Evolutionary conservation across 2,888 invertebrate species (phyloP).

Genomic region (Protodeltote pygarga): DNA sequence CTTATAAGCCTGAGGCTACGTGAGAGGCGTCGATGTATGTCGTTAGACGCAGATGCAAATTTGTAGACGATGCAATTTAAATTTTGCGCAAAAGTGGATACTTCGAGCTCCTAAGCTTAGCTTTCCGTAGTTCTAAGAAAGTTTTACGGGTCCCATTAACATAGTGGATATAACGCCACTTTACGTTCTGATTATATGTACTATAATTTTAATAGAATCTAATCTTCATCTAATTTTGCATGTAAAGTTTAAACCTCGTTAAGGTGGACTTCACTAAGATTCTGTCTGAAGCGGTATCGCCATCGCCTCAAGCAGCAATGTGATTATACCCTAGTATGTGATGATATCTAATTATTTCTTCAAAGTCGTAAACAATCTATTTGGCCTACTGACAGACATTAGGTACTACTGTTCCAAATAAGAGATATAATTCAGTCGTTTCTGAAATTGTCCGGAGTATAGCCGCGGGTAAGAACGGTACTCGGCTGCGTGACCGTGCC

Average conservation of each 20-base stretch:
- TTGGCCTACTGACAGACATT: constrained; percentile 62
- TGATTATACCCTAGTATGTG: too few species aligned
- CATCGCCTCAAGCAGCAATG: too few species aligned
- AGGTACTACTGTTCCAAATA: constrained; percentile 71
- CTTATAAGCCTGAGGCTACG: constrained; percentile 54
- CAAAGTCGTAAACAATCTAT: constrained; percentile 23
- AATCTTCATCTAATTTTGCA: constrained; percentile 36
- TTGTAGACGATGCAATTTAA: constrained; percentile 54
- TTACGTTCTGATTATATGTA: constrained; percentile 51
- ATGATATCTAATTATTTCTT: constrained; percentile 27
- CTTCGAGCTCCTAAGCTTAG: constrained; percentile 44
- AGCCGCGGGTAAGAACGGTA: constrained; percentile 75
- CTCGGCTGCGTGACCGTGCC: constrained; percentile 75
- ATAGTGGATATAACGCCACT: constrained; percentile 44
- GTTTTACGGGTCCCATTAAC: constrained; percentile 50
- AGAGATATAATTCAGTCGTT: constrained; percentile 62
- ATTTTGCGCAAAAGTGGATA: constrained; percentile 52
- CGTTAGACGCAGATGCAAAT: constrained; percentile 59
- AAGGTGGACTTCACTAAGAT: constrained; percentile 1
- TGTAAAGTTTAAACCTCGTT: constrained; percentile 31
- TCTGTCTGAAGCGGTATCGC: too few species aligned
- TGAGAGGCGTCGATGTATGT: constrained; percentile 55
- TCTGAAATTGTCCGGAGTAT: constrained; percentile 70
- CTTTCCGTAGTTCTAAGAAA: constrained; percentile 54
- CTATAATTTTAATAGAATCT: constrained; percentile 59